Evolutionary conservation across 2,888 invertebrate genomes (phyloP), one percentile per base, ranked within the genome.

Genomic region (Eudemis profundana): DNA sequence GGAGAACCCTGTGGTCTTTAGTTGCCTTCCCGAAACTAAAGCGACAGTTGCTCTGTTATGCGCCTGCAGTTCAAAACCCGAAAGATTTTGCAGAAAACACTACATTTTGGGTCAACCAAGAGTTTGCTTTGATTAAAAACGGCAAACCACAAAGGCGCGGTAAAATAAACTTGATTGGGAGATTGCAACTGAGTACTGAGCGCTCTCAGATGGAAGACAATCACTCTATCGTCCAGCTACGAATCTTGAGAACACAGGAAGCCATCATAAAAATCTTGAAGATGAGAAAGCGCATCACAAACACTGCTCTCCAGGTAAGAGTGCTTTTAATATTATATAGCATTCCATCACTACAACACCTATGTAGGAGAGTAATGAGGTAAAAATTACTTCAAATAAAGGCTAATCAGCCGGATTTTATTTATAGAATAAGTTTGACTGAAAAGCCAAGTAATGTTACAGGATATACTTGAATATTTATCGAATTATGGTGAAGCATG

Each of bases 191-290:
- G 69, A 98, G 98, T 74, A 98, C 98, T 1, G 99, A 99, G 87
- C 94, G 98, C 73, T 98, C 97, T 72, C 97, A 98, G 87, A 96
- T 98, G 83, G 98, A 99, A 89, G 99, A 99, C 86, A 99, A 99
- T 89, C 98, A 99, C 89, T 98, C 98, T 64, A 99, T 99, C 82
- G 98, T 99, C 69, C 98, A 98, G 85, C 93, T 99, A 61, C 94
- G 99, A 82, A 98, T 99, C 85, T 93, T 99, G 73, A 94, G 99
- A 78, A 95, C 95, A 14, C 95, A 99, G 94, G 99, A 99, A 93
- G 99, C 99, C 23, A 98, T 99, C 70, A 99, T 99, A 72, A 99
- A 99, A 93, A 99, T 99, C 69, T 93, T 99, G 89, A 99, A 99
- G 91, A 99, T 98, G 97, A 94, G 99, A 68, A 99, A 99, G 86